Conservation (phyloP, 2,797 vertebrate genomes). For the Notolabrus celidotus region DNA sequence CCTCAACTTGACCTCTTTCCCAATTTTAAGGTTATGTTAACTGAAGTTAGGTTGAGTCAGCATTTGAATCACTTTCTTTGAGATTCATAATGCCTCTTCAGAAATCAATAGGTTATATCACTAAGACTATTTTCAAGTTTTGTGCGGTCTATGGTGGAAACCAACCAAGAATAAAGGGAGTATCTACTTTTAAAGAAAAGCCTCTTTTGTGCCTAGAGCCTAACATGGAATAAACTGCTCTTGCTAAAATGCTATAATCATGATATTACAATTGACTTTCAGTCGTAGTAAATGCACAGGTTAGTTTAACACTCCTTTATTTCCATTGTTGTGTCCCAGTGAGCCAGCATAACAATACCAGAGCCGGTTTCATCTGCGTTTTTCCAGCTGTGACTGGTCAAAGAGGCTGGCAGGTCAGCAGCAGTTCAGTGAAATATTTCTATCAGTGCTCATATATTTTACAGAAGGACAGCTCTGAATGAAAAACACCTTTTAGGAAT, state of each 20-base stretch:
- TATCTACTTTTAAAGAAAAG: too few relatives aligned
- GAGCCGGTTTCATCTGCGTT: background rate
- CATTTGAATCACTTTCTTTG: too few relatives aligned
- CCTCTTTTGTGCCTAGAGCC: background rate
- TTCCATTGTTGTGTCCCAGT: background rate
- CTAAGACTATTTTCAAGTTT: too few relatives aligned
- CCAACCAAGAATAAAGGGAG: too few relatives aligned
- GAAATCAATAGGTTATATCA: too few relatives aligned
- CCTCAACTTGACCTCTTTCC: too few relatives aligned
- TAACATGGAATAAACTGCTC: background rate
- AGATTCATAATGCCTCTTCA: too few relatives aligned
- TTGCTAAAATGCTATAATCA: background rate
- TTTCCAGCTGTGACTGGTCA: conserved; percentile 23
- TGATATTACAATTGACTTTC: conserved; percentile 8
- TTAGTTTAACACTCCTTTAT: background rate
- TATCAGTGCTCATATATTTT: conserved; percentile 31
- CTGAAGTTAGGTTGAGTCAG: too few relatives aligned
- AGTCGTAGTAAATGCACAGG: conserved; percentile 1
- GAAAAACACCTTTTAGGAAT: conserved; percentile 41
- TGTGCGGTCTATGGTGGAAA: too few relatives aligned
- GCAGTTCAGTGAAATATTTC: conserved; percentile 52
- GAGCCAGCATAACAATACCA: background rate
- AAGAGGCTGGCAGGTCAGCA: conserved; percentile 33
- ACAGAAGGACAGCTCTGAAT: conserved; percentile 37
- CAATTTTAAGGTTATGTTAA: too few relatives aligned